phyloP scores from a whole-genome alignment of 2,888 invertebrate species.

The Phortica okadai region DNA sequence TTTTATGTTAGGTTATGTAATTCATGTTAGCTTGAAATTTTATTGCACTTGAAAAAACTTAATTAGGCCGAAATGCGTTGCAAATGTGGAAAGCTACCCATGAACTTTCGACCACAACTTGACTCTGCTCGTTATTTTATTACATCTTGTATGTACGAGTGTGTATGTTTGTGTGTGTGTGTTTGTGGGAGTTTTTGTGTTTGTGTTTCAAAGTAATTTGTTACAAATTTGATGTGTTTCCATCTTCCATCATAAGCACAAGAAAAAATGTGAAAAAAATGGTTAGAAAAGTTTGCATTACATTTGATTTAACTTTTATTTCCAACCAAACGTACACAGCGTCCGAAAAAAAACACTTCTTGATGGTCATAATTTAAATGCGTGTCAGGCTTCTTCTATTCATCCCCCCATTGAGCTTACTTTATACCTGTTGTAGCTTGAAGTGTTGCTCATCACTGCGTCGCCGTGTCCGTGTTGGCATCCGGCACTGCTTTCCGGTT shows the following conservation, averaged over 20 bases:
- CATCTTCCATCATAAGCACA: conserved; percentile 52
- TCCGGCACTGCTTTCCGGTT: not conserved
- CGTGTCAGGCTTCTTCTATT: conserved; percentile 18
- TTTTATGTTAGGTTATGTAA: not conserved
- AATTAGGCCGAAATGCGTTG: conserved; percentile 72
- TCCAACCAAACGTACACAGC: conserved; percentile 3
- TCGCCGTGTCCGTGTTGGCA: not conserved
- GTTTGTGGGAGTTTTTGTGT: too few species aligned
- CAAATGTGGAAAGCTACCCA: conserved; percentile 42
- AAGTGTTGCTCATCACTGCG: not conserved
- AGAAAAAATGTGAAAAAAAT: not conserved
- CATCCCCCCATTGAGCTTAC: not conserved
- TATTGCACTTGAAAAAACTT: conserved; percentile 74
- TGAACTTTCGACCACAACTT: conserved; percentile 39
- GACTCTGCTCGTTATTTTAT: conserved; percentile 44
- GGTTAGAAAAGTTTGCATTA: conserved; percentile 28
- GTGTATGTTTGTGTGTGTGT: too few species aligned
- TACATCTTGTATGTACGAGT: conserved; percentile 31
- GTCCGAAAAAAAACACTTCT: not conserved
- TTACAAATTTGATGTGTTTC: conserved; percentile 73
- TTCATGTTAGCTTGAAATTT: conserved; percentile 57
- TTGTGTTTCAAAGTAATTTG: conserved; percentile 67
- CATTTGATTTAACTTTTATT: conserved; percentile 31
- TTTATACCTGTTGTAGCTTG: not conserved
- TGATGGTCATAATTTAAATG: conserved; percentile 28